phyloP scores from a whole-genome alignment of 2,113 vertebrate genomes.

The Coryphaenoides rupestris region DNA sequence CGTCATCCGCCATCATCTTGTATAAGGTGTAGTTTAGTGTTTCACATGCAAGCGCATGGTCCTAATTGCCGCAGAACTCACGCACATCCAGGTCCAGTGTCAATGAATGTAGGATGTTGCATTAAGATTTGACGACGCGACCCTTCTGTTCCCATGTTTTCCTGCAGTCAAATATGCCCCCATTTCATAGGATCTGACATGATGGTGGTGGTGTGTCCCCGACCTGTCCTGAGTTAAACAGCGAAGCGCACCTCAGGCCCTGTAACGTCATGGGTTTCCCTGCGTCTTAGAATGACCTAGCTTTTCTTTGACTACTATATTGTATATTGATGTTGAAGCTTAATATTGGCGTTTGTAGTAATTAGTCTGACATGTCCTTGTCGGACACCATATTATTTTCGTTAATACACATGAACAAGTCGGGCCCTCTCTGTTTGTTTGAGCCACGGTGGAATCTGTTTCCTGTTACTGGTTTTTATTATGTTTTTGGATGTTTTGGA shows the following conservation, averaged over 20 bases:
- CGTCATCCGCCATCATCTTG: constrained; percentile 50
- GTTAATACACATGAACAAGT: constrained; percentile 26
- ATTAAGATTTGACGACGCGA: constrained; percentile 30
- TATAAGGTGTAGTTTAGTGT: constrained; percentile 58
- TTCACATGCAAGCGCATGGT: constrained; percentile 53
- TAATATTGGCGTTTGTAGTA: too few relatives aligned
- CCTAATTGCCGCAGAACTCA: constrained; percentile 48
- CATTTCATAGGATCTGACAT: constrained; percentile 28
- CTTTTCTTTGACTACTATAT: too few relatives aligned
- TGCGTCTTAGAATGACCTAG: constrained; percentile 5
- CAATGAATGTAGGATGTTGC: constrained; percentile 11
- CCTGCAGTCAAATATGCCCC: constrained; percentile 35
- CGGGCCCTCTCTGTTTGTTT: constrained; percentile 32
- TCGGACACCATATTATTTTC: too few relatives aligned
- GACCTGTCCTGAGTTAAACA: constrained; percentile 23
- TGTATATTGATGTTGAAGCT: too few relatives aligned
- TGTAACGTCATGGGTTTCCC: constrained; percentile 32
- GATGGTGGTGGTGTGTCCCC: constrained; percentile 28
- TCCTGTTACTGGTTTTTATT: constrained; percentile 6
- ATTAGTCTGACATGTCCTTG: too few relatives aligned
- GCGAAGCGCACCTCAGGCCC: constrained; percentile 1
- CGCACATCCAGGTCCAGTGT: constrained; percentile 37
- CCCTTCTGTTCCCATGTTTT: constrained; percentile 25
- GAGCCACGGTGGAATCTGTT: constrained; percentile 53
- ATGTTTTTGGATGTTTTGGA: constrained; percentile 34